Percentiles rank a stretch among this genome's conserved stretches.
phyloP scores from a whole-genome alignment of 2,797 vertebrate genomes.

The Poecilia wingei region DNA sequence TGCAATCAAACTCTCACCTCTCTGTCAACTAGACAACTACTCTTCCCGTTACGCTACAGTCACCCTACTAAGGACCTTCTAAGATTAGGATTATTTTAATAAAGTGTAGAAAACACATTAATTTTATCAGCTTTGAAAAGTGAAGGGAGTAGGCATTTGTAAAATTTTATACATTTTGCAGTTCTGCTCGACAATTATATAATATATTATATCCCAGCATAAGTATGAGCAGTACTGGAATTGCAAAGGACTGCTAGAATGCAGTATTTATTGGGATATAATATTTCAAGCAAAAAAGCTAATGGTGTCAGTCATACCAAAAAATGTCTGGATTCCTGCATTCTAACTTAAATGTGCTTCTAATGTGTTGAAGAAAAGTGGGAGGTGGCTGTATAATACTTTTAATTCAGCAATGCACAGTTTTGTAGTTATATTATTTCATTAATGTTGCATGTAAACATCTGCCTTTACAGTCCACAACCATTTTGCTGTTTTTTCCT shows the following conservation, averaged over 20 bases:
- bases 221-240: neutral
- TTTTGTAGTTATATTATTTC: neutral
- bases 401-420: neutral
- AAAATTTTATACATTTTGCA: neutral
- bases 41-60: neutral
- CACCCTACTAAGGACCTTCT: neutral
- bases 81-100: neutral
- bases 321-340: neutral
- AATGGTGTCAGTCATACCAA: neutral
- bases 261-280: neutral
- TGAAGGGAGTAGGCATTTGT: neutral
- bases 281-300: neutral
- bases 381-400: neutral
- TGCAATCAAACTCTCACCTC: neutral
- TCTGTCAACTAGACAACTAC: neutral
- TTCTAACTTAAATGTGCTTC: neutral
- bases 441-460: neutral
- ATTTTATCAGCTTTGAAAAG: neutral
- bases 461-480: neutral
- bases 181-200: neutral
- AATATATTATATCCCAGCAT: neutral
- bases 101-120: neutral
- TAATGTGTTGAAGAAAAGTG: neutral
- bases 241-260: neutral
- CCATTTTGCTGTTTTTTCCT: neutral